These are phyloP conservation scores for Stigmatopora nigra DNA, from an alignment of 2,113 vertebrate genomes.

Conservation along the genomic window DNA sequence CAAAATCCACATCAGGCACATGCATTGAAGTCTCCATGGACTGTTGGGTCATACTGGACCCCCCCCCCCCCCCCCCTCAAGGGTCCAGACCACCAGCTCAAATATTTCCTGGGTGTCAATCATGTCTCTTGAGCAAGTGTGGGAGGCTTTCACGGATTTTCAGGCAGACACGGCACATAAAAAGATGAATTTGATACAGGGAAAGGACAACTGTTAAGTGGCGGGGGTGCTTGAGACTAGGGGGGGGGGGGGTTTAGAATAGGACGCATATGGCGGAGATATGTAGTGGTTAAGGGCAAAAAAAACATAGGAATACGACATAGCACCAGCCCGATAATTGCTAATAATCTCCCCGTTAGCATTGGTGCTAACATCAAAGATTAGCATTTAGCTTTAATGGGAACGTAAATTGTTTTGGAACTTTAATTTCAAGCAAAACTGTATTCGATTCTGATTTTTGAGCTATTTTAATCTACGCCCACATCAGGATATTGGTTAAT, in stretches of 20 bases:
- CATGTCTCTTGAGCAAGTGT: slow-evolving; percentile 23
- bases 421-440: too few species aligned
- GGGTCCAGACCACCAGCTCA: background rate
- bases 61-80: too few species aligned
- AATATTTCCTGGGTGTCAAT: background rate
- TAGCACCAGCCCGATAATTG: background rate
- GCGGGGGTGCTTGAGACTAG: slow-evolving; percentile 8
- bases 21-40: too few species aligned
- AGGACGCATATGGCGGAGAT: slow-evolving; percentile 20
- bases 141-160: slow-evolving; percentile 34
- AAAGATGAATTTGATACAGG: slow-evolving; percentile 46
- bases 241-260: background rate
- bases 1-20: too few species aligned
- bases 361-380: background rate
- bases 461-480: background rate
- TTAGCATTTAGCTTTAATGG: background rate
- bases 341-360: background rate
- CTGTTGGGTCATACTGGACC: too few species aligned
- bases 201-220: slow-evolving; percentile 39
- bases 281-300: background rate
- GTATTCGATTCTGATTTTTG: too few species aligned
- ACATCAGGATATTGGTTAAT: slow-evolving; percentile 8
- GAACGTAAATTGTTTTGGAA: too few species aligned
- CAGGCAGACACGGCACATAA: slow-evolving; percentile 36
- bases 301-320: background rate